These are phyloP conservation scores for Clitarchus hookeri DNA, from an alignment of 2,888 invertebrate species.

Conservation along the genomic window DNA sequence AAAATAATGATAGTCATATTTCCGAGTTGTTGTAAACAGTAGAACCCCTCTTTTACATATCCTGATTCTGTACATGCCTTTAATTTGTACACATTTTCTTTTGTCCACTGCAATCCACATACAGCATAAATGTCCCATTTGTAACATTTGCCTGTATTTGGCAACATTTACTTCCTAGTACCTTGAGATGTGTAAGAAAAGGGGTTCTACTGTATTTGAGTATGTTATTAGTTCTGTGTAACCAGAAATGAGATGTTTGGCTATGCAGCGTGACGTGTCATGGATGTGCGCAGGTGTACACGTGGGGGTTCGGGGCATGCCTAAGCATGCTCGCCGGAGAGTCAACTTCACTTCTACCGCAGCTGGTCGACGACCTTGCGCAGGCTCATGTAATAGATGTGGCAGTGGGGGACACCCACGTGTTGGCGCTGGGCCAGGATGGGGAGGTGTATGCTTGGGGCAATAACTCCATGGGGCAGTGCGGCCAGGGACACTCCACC, in stretches of 20 bases:
- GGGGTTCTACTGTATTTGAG: not conserved
- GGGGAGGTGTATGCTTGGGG: slow-evolving; percentile 63
- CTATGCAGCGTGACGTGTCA: slow-evolving; percentile 22
- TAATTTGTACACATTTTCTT: too few species aligned
- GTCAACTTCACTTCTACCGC: slow-evolving; percentile 60
- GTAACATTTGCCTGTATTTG: too few species aligned
- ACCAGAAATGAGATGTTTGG: not conserved
- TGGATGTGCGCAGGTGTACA: slow-evolving; percentile 56
- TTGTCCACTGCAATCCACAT: too few species aligned
- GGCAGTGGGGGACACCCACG: slow-evolving; percentile 65
- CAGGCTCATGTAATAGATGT: slow-evolving; percentile 62
- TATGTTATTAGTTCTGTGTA: slow-evolving; percentile 16
- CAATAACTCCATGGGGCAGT: slow-evolving; percentile 68
- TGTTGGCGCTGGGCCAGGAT: slow-evolving; percentile 62
- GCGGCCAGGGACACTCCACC: slow-evolving; percentile 65
- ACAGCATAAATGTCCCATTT: too few species aligned
- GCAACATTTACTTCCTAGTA: too few species aligned
- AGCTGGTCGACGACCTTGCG: slow-evolving; percentile 60
- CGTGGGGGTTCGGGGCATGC: slow-evolving; percentile 66
- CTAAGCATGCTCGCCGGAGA: slow-evolving; percentile 64
- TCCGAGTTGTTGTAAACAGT: too few species aligned
- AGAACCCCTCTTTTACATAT: too few species aligned
- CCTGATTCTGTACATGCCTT: too few species aligned
- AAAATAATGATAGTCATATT: too few species aligned
- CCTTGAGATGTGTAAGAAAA: too few species aligned